Evolutionary conservation across 2,113 vertebrate genomes (phyloP).

Genomic region (Nothoprocta perdicaria): DNA sequence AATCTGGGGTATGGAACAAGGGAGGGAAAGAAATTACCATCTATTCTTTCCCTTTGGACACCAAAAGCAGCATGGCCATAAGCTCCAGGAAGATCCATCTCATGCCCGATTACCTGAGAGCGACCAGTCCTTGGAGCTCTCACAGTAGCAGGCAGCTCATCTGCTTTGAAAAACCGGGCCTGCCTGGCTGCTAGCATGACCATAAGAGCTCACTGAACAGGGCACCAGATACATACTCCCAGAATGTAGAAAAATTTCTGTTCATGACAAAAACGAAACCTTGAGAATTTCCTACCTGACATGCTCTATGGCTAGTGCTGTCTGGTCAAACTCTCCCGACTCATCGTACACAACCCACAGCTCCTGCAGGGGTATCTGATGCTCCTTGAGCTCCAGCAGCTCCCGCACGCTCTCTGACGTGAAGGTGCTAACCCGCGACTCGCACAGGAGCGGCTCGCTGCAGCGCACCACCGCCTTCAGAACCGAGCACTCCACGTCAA

Average conservation of each 20-base stretch:
- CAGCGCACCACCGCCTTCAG: slow-evolving; percentile 86
- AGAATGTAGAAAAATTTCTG: background rate
- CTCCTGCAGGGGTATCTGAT: slow-evolving; percentile 85
- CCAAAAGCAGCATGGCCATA: background rate
- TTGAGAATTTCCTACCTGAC: slow-evolving; percentile 81
- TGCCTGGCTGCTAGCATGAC: background rate
- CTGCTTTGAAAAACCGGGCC: background rate
- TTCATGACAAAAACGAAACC: background rate
- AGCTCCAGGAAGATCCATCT: background rate
- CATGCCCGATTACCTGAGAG: background rate
- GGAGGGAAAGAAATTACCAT: background rate
- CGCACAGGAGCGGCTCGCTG: slow-evolving; percentile 82
- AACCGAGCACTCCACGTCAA: slow-evolving; percentile 79
- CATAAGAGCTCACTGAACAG: background rate
- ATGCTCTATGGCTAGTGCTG: slow-evolving; percentile 91
- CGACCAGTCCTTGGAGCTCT: background rate
- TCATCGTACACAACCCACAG: slow-evolving; percentile 88
- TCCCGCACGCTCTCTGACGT: slow-evolving; percentile 80
- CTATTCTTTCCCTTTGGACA: background rate
- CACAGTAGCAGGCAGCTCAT: background rate
- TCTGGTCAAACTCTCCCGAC: slow-evolving; percentile 90
- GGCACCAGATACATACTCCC: background rate
- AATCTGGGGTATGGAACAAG: background rate
- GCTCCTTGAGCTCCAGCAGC: slow-evolving; percentile 85
- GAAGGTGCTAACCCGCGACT: slow-evolving; percentile 81